Percentiles rank a stretch among this genome's conserved stretches.
phyloP scores from a whole-genome alignment of 1,140 invertebrate species.

The Sminthurides bifidus region DNA sequence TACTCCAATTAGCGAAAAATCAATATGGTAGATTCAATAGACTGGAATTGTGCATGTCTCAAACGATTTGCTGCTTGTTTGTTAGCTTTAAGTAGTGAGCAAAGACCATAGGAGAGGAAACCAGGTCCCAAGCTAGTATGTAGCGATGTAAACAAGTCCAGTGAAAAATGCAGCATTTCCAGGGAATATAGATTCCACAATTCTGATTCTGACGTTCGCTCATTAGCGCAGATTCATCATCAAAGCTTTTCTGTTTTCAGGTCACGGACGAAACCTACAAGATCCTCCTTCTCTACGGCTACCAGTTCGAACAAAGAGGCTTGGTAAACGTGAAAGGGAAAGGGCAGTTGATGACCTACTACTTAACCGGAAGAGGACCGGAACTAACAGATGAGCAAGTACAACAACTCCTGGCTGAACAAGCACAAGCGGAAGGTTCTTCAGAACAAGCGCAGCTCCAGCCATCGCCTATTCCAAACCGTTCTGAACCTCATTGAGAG shows the following conservation, averaged over 20 bases:
- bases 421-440: background rate
- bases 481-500: background rate
- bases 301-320: slow-evolving; percentile 79
- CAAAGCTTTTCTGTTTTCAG: slow-evolving; percentile 44
- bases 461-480: background rate
- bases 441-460: background rate
- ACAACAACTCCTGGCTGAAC: slow-evolving; percentile 15
- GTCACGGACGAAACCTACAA: slow-evolving; percentile 83
- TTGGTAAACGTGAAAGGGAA: slow-evolving; percentile 88
- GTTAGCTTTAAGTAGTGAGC: no score
- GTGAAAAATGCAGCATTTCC: no score
- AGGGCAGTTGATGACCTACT: slow-evolving; percentile 89
- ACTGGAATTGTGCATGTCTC: no score
- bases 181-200: no score
- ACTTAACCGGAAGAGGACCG: slow-evolving; percentile 57
- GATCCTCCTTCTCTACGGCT: slow-evolving; percentile 75
- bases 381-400: slow-evolving; percentile 25
- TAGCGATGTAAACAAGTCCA: no score
- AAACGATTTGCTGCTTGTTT: no score
- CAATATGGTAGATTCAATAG: no score
- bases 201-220: no score
- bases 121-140: no score
- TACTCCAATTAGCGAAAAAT: no score
- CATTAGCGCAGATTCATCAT: no score
- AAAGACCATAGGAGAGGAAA: no score